Percentiles rank a stretch among this genome's conserved stretches.
phyloP scores from a whole-genome alignment of 2,888 invertebrate genomes.

The Ceraclea dissimilis region DNA sequence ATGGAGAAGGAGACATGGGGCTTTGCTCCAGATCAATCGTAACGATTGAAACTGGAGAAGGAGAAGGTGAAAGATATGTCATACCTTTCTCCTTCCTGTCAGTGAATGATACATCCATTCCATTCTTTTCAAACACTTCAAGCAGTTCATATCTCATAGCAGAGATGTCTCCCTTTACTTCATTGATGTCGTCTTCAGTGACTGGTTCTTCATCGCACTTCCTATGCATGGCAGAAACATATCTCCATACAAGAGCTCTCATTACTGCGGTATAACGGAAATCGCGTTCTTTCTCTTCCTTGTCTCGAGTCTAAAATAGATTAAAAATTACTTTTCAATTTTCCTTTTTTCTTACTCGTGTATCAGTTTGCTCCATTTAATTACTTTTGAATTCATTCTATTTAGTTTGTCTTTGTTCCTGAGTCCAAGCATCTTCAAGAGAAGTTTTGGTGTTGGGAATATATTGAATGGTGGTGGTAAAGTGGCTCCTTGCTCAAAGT shows the following conservation, averaged over 20 bases:
- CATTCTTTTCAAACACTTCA: constrained; percentile 81
- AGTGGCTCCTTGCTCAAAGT: constrained; percentile 87
- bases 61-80: too few species aligned
- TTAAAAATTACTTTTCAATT: too few species aligned
- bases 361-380: background rate
- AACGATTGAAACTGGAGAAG: too few species aligned
- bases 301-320: constrained; percentile 40
- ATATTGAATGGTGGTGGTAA: constrained; percentile 92
- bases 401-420: constrained; percentile 50
- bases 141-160: constrained; percentile 86
- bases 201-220: constrained; percentile 77
- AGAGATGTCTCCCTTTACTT: constrained; percentile 89
- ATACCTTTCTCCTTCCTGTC: constrained; percentile 68
- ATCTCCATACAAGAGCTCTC: constrained; percentile 86
- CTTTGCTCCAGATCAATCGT: too few species aligned
- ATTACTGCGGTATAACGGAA: constrained; percentile 74
- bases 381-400: constrained; percentile 49
- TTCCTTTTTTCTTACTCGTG: background rate
- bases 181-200: constrained; percentile 90
- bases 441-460: constrained; percentile 77
- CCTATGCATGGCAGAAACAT: constrained; percentile 81
- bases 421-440: constrained; percentile 59
- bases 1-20: too few species aligned
- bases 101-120: constrained; percentile 73
- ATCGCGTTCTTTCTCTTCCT: constrained; percentile 59